Evolutionary conservation across 2,888 invertebrate genomes (phyloP).

Genomic region (Andricus curvator): DNA sequence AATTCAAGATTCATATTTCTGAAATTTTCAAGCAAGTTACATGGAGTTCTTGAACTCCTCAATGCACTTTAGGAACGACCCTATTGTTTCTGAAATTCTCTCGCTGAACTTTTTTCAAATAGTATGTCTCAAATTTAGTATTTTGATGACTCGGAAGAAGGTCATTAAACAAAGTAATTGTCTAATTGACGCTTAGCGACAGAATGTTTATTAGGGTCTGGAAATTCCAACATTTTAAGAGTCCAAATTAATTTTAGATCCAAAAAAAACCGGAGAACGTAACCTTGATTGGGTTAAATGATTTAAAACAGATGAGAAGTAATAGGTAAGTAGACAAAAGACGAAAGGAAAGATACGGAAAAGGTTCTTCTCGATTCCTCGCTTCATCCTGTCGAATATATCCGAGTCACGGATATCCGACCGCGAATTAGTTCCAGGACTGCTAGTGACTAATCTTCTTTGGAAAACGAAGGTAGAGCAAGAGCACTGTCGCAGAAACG

Average conservation of each 20-base stretch:
- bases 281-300: background rate
- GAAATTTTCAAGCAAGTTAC: background rate
- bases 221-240: no score
- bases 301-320: background rate
- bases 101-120: background rate
- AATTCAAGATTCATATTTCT: background rate
- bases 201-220: no score
- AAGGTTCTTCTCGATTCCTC: slow-evolving; percentile 48
- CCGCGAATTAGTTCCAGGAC: slow-evolving; percentile 59
- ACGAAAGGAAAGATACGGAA: background rate
- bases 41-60: background rate
- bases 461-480: slow-evolving; percentile 43
- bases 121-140: background rate
- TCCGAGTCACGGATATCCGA: slow-evolving; percentile 58
- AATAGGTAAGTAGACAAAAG: background rate
- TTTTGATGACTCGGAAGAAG: background rate
- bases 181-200: background rate
- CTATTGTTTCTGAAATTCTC: background rate
- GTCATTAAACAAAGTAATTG: background rate
- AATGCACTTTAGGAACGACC: background rate
- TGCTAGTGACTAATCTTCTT: slow-evolving; percentile 55
- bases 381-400: slow-evolving; percentile 54
- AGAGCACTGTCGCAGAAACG: slow-evolving; percentile 35
- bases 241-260: no score
- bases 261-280: background rate